Evolutionary conservation across 1,140 invertebrate genomes (phyloP).

Genomic region (Dinoponera quadriceps): DNA sequence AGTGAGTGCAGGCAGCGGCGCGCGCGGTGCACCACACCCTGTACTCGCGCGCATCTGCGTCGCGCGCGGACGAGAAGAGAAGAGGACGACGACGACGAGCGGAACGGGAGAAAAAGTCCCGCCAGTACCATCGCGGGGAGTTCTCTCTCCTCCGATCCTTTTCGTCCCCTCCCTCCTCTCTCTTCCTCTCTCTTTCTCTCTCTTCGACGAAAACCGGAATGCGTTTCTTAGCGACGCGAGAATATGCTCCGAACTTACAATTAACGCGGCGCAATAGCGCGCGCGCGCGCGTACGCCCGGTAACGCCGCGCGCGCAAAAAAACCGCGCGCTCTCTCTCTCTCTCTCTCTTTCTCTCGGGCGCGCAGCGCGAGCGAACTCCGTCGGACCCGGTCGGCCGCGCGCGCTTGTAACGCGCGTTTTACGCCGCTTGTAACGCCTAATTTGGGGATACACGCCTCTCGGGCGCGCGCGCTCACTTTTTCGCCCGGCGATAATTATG

Average conservation of each 20-base stretch:
- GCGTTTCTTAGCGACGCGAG: slow-evolving; percentile 51
- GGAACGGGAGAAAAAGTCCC: slow-evolving; percentile 59
- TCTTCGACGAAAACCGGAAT: slow-evolving; percentile 63
- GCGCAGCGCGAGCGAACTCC: too few relatives aligned
- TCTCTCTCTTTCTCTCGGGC: too few relatives aligned
- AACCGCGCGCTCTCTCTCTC: not conserved
- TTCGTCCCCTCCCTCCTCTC: slow-evolving; percentile 35
- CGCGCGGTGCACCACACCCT: slow-evolving; percentile 42
- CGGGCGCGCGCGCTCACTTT: slow-evolving; percentile 17
- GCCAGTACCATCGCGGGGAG: slow-evolving; percentile 59
- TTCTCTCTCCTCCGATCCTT: slow-evolving; percentile 49
- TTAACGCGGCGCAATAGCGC: slow-evolving; percentile 62
- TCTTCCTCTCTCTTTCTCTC: slow-evolving; percentile 28
- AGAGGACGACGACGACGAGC: not conserved
- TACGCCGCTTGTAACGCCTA: slow-evolving; percentile 49
- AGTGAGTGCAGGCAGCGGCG: not conserved
- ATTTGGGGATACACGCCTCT: slow-evolving; percentile 39
- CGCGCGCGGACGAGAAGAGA: slow-evolving; percentile 20
- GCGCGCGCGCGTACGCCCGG: slow-evolving; percentile 11
- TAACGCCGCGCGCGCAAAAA: not conserved
- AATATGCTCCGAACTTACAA: slow-evolving; percentile 65
- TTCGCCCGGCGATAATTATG: slow-evolving; percentile 22
- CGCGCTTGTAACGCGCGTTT: slow-evolving; percentile 31
- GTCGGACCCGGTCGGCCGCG: too few relatives aligned
- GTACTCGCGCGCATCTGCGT: slow-evolving; percentile 51